These are phyloP conservation scores for Pseudoatta argentina DNA, from an alignment of 1,140 invertebrate genomes.

Conservation along the genomic window DNA sequence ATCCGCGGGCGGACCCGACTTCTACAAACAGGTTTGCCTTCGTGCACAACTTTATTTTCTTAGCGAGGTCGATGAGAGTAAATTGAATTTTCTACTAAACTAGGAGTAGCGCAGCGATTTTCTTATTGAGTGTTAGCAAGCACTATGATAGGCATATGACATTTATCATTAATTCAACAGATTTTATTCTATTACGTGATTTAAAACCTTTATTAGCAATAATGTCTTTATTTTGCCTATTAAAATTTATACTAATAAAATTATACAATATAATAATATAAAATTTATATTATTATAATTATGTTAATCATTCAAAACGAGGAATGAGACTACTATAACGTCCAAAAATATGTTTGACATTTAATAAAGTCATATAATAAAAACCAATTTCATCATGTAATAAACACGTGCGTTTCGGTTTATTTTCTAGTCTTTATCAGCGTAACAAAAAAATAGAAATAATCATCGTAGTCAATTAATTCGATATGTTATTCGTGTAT, in stretches of 20 bases:
- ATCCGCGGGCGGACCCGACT: slow-evolving; percentile 72
- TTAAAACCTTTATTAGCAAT: not conserved
- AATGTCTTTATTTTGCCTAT: not conserved
- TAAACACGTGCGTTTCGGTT: no score
- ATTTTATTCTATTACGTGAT: not conserved
- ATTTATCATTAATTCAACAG: slow-evolving; percentile 18
- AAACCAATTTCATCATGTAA: no score
- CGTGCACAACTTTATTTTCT: slow-evolving; percentile 49
- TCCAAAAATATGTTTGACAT: no score
- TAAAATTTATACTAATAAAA: not conserved
- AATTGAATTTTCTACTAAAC: slow-evolving; percentile 74
- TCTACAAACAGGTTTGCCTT: slow-evolving; percentile 75
- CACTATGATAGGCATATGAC: not conserved
- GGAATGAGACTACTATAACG: no score
- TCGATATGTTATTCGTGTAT: not conserved
- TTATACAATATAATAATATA: no score
- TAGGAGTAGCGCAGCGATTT: slow-evolving; percentile 60
- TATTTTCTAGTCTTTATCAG: no score
- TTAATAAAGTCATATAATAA: no score
- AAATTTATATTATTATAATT: slow-evolving; percentile 15
- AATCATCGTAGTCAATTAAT: no score
- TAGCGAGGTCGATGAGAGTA: slow-evolving; percentile 44
- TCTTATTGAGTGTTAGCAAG: slow-evolving; percentile 43
- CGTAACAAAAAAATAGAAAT: no score
- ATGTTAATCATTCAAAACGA: not conserved